Base-by-base conservation (phyloP, 2,113 vertebrate species). In the Microtus richardsoni region DNA sequence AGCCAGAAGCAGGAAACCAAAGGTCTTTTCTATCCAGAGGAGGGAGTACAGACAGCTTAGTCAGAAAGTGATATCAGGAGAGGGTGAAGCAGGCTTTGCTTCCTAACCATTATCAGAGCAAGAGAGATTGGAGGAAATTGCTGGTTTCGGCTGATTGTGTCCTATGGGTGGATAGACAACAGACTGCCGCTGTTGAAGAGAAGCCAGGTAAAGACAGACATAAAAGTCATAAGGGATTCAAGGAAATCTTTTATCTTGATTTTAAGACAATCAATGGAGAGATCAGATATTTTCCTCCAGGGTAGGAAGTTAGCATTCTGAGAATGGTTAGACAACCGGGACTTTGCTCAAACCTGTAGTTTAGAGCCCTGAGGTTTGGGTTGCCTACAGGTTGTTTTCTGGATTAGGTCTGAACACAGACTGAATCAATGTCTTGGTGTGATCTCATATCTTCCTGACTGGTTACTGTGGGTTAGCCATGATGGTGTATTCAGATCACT, bases 51-150 rank as follows among this genome's bases (percentile, higher is more conserved):
- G 77, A 74, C 36, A 91, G 86, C 47, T 70, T 62, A 86, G 49
- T 95, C 64, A 88, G 82, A 85, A 96, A 92, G 89, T 92, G 52
- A 30, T 91, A 49, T 77, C 66, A 75, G 47, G 49, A 93, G 54
- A 44, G 21, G 83, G 85, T 73, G 80, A 75, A 74, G 7, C 26
- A 60, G 39, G 5, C 12, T 85, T 85, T 80, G 21, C 80, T 91
- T 68, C 71, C 86, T 89, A 78, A 68, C 52, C 26, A 49, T 2
- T 16, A 39, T 47, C 49, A 90, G 80, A 93, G 9, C 22, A 58
- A 97, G 52, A 91, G 71, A 86, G 80, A 91, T 13, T n/a, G 52
- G 85, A 64, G 47, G 60, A 82, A 87, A 74, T 41, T 41, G 0
- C 0, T 75, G 54, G 52, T 82, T 74, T 75, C 60, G 54, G 62